A percentile compares a stretch with the other conserved stretches of the same genome.
Evolutionary conservation across 1,140 invertebrate species (phyloP).

Genomic region (Drosophila lacertosa): DNA sequence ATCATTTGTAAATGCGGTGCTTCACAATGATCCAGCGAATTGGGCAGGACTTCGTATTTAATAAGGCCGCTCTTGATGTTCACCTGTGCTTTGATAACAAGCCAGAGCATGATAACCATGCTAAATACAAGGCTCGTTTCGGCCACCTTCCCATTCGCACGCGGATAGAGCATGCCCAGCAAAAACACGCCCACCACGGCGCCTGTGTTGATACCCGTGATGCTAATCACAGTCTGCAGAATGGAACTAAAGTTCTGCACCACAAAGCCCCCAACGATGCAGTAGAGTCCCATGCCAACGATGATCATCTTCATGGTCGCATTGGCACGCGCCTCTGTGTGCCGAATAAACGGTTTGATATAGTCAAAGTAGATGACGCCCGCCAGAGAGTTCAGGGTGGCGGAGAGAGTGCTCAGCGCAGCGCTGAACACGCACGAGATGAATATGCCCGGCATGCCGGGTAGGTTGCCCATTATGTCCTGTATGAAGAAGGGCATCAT

Average conservation of each 20-base stretch:
- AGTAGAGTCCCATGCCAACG: conserved; percentile 85
- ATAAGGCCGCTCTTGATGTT: conserved; percentile 86
- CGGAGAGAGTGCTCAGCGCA: conserved; percentile 89
- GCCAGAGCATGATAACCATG: conserved; percentile 89
- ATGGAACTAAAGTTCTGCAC: conserved; percentile 87
- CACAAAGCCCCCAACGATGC: conserved; percentile 87
- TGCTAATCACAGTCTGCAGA: conserved; percentile 87
- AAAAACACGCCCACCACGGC: conserved; percentile 90
- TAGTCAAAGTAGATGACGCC: conserved; percentile 91
- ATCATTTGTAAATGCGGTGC: conserved; percentile 68
- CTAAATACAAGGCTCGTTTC: conserved; percentile 87
- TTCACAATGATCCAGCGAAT: conserved; percentile 86
- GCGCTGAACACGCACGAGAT: conserved; percentile 89
- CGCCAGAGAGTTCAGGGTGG: conserved; percentile 89
- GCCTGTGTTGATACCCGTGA: conserved; percentile 87
- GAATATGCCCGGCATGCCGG: conserved; percentile 88
- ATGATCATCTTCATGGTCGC: conserved; percentile 87
- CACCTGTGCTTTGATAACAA: conserved; percentile 90
- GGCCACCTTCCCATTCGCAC: conserved; percentile 88
- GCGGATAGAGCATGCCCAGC: conserved; percentile 89
- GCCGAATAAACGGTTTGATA: conserved; percentile 86
- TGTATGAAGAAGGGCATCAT: conserved; percentile 87
- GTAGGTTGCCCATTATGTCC: conserved; percentile 86
- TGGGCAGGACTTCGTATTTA: conserved; percentile 85
- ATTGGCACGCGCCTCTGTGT: conserved; percentile 86